Evolutionary conservation across 1,140 invertebrate species (phyloP).

Genomic region (Elysia chlorotica): DNA sequence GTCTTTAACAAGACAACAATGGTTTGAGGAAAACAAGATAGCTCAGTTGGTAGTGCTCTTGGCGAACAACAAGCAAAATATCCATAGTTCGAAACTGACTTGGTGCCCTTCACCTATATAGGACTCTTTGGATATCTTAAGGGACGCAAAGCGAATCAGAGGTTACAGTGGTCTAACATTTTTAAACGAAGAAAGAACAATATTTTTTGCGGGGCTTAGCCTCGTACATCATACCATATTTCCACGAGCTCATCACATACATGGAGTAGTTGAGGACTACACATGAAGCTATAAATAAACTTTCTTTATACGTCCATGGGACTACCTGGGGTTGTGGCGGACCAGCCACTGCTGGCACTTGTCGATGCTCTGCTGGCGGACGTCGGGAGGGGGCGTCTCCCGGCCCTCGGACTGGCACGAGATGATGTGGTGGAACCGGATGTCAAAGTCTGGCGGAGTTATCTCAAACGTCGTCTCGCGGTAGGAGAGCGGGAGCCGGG

Average conservation of each 20-base stretch:
- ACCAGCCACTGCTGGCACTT: conserved; percentile 26
- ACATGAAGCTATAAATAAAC: conserved; percentile 3
- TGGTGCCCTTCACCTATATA: too few relatives aligned
- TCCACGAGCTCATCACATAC: not conserved
- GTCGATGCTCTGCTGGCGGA: conserved; percentile 28
- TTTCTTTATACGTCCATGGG: not conserved
- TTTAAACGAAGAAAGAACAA: not conserved
- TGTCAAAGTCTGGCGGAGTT: conserved; percentile 41
- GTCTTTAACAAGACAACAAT: too few relatives aligned
- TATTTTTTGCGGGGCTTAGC: not conserved
- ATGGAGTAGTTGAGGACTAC: not conserved
- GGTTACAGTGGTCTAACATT: not conserved
- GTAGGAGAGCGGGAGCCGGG: conserved; percentile 3
- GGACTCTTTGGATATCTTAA: too few relatives aligned
- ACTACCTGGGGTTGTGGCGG: conserved; percentile 10
- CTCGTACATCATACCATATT: not conserved
- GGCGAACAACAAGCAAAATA: too few relatives aligned
- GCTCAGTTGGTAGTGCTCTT: too few relatives aligned
- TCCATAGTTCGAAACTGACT: too few relatives aligned
- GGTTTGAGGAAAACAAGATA: too few relatives aligned
- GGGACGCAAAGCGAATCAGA: not conserved
- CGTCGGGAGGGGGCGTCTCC: conserved; percentile 34
- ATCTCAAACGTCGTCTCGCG: conserved; percentile 43
- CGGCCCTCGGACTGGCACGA: conserved; percentile 27
- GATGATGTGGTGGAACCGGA: conserved; percentile 38